A percentile compares a stretch with the other conserved stretches of the same genome.
Evolutionary conservation across 2,797 vertebrate genomes (phyloP).

Genomic region (Falco concolor): DNA sequence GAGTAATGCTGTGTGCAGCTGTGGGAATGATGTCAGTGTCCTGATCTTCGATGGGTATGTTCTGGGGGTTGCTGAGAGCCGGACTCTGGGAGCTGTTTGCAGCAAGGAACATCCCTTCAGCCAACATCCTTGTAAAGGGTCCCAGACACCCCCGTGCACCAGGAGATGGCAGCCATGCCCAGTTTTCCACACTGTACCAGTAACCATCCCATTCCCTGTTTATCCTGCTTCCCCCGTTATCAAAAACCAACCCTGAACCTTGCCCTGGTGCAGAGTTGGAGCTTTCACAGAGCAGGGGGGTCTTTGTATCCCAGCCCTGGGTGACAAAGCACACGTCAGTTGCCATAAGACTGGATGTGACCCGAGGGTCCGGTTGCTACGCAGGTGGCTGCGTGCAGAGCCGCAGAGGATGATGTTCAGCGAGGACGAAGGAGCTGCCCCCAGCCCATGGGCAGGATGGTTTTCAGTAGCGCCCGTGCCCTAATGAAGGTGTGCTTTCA

Average conservation of each 20-base stretch:
- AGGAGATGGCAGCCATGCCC: not conserved
- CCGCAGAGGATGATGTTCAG: fast-evolving
- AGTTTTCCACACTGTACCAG: not conserved
- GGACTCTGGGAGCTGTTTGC: not conserved
- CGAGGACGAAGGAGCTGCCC: not conserved
- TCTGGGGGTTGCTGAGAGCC: not conserved
- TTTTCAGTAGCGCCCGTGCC: not conserved
- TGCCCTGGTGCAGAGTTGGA: not conserved
- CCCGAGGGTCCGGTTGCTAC: not conserved
- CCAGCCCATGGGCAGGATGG: not conserved
- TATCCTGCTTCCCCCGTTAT: not conserved
- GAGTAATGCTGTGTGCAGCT: not conserved
- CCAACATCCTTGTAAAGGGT: not conserved
- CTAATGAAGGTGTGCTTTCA: not conserved
- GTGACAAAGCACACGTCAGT: not conserved
- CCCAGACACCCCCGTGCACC: not conserved
- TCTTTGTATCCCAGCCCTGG: not conserved
- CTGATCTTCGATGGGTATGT: not conserved
- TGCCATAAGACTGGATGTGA: not conserved
- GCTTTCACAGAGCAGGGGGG: not conserved
- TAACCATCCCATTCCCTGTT: not conserved
- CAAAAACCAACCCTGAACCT: fast-evolving
- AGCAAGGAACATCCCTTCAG: not conserved
- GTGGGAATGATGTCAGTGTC: constrained; percentile 17
- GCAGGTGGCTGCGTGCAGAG: not conserved